Base-by-base conservation (phyloP, 2,113 vertebrate species). In the Osmerus eperlanus region DNA sequence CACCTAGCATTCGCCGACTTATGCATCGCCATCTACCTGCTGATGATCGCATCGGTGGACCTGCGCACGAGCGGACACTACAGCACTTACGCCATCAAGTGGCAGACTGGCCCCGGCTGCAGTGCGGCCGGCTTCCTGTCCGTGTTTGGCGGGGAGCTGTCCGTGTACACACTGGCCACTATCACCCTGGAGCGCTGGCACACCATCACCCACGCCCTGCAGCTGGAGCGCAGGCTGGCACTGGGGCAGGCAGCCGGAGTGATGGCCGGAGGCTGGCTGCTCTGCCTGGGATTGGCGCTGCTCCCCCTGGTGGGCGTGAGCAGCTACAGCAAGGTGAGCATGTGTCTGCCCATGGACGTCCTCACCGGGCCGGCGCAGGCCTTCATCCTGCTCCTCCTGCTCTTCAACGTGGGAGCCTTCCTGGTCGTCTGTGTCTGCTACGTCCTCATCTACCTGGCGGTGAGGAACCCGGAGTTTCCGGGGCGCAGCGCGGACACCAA, bases 101-200 rank as follows among this genome's bases (percentile, higher is more conserved):
- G 94, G 94, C 94, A 95, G 65, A 95, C 93, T 0, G 93, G 93
- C 32, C 78, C 81, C 0, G 94, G 94, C 51, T 95, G 94, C 55
- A 84, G 80, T 0, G 68, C 89, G 0, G 93, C 94, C 0, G 94
- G 94, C 0, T 95, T 95, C 54, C 92, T 95, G 80, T 94, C 93
- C 0, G 90, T 95, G 18, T 95, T 95, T 0, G 89, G 94, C 0
- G 94, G 93, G 0, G 93, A 95, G 75, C 92, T 95, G 1, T 95
- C 94, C 0, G 86, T 95, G 52, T 95, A 94, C 76, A 95, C 94
- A 0, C 87, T 95, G 4, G 93, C 90, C 0, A 85, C 92, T 18
- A 94, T 95, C 81, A 95, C 94, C 0, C 0, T 95, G 0, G 94
- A 95, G 21, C 87, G 94, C 59, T 95, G 94, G 93, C 90, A 95